Evolutionary conservation across 2,797 vertebrate species (phyloP), one percentile per base, ranked within the genome.

Genomic region (Paedocypris micromegethes): DNA sequence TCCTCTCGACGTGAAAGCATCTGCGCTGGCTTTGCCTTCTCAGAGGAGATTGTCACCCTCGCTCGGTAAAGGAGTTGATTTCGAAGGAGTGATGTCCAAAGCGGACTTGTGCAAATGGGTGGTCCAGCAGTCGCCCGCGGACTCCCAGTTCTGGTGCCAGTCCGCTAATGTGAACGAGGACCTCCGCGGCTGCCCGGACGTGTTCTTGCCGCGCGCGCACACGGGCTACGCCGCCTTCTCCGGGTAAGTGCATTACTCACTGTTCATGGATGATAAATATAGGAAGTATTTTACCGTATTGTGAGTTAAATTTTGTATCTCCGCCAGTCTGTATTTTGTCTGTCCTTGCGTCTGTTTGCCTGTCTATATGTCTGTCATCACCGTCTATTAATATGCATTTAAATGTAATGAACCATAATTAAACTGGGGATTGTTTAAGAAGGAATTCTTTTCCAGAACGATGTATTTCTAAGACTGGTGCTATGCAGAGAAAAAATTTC

Each of bases 81-180:
- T 82, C 48, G 82, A 86, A 2, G 55, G 64, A 6, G 39, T 76
- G 3, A 54, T 83, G 75, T 84, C 75, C 68, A 89, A 83, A 77
- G 77, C 23, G 51, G 87, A 89, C 5, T 38, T 62, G 3, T 54
- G 79, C 8, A 83, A 84, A 5, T 88, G 88, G 86, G 74, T 77
- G 37, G 51, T 78, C 7, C 85, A 84, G 58, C 59, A 70, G 8
- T 66, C 80, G 1, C 53, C 72, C 0, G 43, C 77, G 1, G 82
- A 87, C 23, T 9, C 81, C 2, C 82, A 83, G 47, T 83, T 78
- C 74, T 89, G 88, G 89, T 80, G 79, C 56, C 87, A 83, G 59
- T 45, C 85, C n/a, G 2, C 73, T 2, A 80, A 69, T 4, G 4
- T 64, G 43, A 9, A 64, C 5, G 80, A 89, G 38, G 86, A 87